Evolutionary conservation across 2,888 invertebrate species (phyloP), one percentile per base, ranked within the genome.

Genomic region (Prenolepis imparis): DNA sequence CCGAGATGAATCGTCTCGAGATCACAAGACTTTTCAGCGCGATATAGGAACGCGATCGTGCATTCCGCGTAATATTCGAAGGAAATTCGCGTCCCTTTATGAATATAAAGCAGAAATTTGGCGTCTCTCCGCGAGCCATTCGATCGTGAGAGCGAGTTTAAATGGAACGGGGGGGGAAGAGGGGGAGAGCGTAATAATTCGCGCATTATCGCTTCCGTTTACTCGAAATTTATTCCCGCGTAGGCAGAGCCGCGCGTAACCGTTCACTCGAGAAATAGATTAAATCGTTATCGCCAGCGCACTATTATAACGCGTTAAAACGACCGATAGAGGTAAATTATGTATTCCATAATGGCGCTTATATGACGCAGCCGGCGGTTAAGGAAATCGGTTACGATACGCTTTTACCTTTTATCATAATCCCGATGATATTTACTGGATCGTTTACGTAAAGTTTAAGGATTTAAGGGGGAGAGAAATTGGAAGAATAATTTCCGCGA

Each of bases 181-280:
- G 24, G 24, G 9, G n/a, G 81, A 9, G 39, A 28, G 32, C 21
- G 61, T 63, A 78, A 78, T 78, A 78, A 78, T 78, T 78, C 74
- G 78, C 78, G 78, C 78, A 74, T 80, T 74, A 80, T 80, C 75
- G 78, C 78, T 80, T 73, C 78, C 78, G 78, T 80, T 80, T 80
- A 74, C 74, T 80, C 59, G 24, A 59, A 78, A 78, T 78, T 78
- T 78, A 78, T 78, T 72, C 44, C 21, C 57, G 32, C 48, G 74
- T 59, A 59, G 78, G 59, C 74, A 39, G 18, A 21, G 44, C 74
- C 32, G 73, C 73, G 75, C 73, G 73, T 44, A 78, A 78, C 78
- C 78, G 78, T 80, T 80, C 59, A 74, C 78, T 74, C 59, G 74
- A 80, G 74, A 44, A 74, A 80, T 80, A 80, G 74, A 80, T 80